Evolutionary conservation across 2,113 vertebrate species (phyloP), one percentile per base, ranked within the genome.

Genomic region (Gavia stellata): DNA sequence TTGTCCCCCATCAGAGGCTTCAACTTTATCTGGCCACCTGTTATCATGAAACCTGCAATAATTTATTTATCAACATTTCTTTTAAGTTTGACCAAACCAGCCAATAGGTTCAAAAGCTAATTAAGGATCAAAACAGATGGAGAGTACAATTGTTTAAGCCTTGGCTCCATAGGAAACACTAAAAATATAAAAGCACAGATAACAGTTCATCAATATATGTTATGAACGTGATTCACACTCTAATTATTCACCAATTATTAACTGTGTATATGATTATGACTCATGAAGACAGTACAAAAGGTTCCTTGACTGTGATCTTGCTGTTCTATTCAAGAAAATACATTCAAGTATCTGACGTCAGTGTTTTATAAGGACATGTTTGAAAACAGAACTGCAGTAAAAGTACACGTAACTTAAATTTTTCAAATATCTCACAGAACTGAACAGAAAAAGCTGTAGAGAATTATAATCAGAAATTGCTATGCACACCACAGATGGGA

Each of bases 201-300:
- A 88, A 38, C 1, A 0, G 61, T 75, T 95, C 63, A 83, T 94
- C 82, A 49, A 20, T 82, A 47, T 55, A 74, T 50, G 21, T 25
- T 74, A 77, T 21, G 17, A 94, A 94, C 68, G 49, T 92, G 74
- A 96, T 88, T 97, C 84, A 94, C 47, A 58, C 38, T 72, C 17
- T 73, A 86, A 92, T 92, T 79, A 86, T 63, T 89, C 78, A 75
- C 34, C 82, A 86, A 61, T 85, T 74, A 91, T 77, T 84, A 82
- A 77, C n/a, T 66, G 33, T 63, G 58, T 90, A 58, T 93, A 91
- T 61, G 53, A 91, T 67, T 84, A 93, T 91, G 84, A 95, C 68
- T 97, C 81, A 93, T 14, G 34, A 81, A 87, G 81, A 82, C 44
- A 79, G 53, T 28, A 95, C 56, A 93, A 89, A 97, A 93, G 58